A percentile compares a stretch with the other conserved stretches of the same genome.
phyloP scores from a whole-genome alignment of 2,113 vertebrate genomes.

The Stegostoma tigrinum region DNA sequence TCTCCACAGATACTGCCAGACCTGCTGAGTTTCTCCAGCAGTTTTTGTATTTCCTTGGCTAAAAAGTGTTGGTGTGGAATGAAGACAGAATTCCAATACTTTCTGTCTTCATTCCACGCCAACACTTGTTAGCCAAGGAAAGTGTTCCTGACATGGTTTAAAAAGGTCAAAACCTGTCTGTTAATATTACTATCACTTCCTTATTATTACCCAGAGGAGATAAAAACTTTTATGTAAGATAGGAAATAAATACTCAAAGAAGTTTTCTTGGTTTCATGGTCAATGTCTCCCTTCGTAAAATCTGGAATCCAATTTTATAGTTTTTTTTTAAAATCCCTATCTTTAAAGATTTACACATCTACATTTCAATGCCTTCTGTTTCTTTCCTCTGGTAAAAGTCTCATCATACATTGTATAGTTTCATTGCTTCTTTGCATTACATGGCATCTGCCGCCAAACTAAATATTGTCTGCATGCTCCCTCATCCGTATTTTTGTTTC shows the following conservation, averaged over 20 bases:
- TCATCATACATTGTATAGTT: background rate
- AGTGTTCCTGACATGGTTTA: background rate
- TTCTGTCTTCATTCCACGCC: too few species aligned
- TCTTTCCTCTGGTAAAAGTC: background rate
- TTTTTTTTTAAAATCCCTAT: background rate
- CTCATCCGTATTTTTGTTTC: too few species aligned
- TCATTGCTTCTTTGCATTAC: too few species aligned
- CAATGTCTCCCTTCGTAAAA: background rate
- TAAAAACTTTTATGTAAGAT: background rate
- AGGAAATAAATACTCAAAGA: background rate
- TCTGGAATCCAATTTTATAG: background rate
- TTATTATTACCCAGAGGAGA: background rate
- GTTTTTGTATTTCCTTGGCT: too few species aligned
- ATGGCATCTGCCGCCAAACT: too few species aligned
- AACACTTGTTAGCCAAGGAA: too few species aligned
- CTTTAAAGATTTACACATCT: background rate
- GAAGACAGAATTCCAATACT: too few species aligned
- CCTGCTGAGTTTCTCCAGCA: too few species aligned
- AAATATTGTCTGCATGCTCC: too few species aligned
- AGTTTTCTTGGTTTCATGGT: too few species aligned
- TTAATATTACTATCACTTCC: background rate
- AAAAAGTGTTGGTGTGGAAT: too few species aligned
- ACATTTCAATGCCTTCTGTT: background rate
- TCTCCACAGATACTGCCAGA: too few species aligned
- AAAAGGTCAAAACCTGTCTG: background rate